Evolutionary conservation across 1,140 invertebrate species (phyloP), one percentile per base, ranked within the genome.

Genomic region (Tribolium castaneum): DNA sequence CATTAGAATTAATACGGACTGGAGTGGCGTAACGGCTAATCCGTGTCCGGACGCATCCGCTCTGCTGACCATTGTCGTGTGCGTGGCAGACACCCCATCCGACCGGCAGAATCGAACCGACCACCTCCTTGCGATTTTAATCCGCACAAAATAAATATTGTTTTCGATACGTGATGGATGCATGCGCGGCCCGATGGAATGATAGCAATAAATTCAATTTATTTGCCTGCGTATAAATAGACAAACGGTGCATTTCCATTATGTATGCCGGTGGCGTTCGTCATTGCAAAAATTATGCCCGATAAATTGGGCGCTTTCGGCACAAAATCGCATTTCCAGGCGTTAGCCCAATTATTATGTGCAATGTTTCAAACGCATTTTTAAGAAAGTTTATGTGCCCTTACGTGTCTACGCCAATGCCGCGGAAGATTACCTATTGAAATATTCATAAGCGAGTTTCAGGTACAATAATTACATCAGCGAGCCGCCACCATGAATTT

Each of bases 371-470:
- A 30, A 6, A 3, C 5, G 25, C 25, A 30, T 30, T 30, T 30
- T 30, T 45, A 45, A 45, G 39, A 59, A 59, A 59, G 14, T 59
- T 59, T 59, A 59, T 59, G 54, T 59, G 22, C 54, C 19, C 54
- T 59, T 30, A 59, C 54, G 54, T 59, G 54, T 25, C 54, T 59
- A 30, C 54, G 10, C 6, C 54, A 30, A 59, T 66, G 59, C 25
- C 59, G 59, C 59, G 25, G 59, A 35, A 35, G 59, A 66, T 66
- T 66, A 66, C 59, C 59, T 66, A 66, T 66, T 66, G 59, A 66
- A 66, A 66, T 66, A 66, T 66, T 66, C 59, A 66, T 66, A 66
- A 66, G 59, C 59, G 30, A 66, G 45, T 66, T 66, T 66, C 59
- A 66, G 59, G 59, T 66, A 66, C 59, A 39, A 66, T 66, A 66